Evolutionary conservation across 2,797 vertebrate genomes (phyloP), one percentile per base, ranked within the genome.

Genomic region (Gymnopithys bicolor): DNA sequence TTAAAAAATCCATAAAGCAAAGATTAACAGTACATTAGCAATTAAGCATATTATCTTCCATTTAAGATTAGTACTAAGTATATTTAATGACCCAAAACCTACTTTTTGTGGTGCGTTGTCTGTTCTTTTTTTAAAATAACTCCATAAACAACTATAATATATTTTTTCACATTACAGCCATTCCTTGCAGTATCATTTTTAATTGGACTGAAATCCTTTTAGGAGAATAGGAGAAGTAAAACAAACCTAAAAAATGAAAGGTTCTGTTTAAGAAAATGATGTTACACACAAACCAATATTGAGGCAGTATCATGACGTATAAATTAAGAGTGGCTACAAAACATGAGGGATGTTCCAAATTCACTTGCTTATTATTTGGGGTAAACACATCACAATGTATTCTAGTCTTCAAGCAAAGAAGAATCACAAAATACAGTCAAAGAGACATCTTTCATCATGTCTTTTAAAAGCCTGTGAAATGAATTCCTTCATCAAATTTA

Each of bases 141-240:
- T 39, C 28, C 37, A 73, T 46, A 77, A 95, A 81, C 28, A 76
- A 76, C 33, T 33, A 46, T 8, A 48, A 32, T 18, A 37, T 3
- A 13, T 24, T 45, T 71, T 71, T 66, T 74, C 67, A 52, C 49
- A 55, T 89, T 78, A 49, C 53, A 91, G 66, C 14, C 86, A 19
- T 86, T 91, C 21, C 66, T 59, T 78, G 66, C 2, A 12, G 25
- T 59, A 76, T 69, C 10, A 69, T 53, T 93, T 95, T 73, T 41
- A 75, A 81, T n/a, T 73, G 58, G 28, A 89, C 37, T 85, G 28
- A 91, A 93, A 91, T 59, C 11, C 35, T 81, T 52, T 69, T 62
- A 69, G 58, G 66, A 87, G 46, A 94, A 94, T 5, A 33, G 94
- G 23, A 30, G 69, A 78, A 96, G 52, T 73, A 84, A 95, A 94